Evolutionary conservation across 1,140 invertebrate species (phyloP), one percentile per base, ranked within the genome.

Genomic region (Cotesia vestalis): DNA sequence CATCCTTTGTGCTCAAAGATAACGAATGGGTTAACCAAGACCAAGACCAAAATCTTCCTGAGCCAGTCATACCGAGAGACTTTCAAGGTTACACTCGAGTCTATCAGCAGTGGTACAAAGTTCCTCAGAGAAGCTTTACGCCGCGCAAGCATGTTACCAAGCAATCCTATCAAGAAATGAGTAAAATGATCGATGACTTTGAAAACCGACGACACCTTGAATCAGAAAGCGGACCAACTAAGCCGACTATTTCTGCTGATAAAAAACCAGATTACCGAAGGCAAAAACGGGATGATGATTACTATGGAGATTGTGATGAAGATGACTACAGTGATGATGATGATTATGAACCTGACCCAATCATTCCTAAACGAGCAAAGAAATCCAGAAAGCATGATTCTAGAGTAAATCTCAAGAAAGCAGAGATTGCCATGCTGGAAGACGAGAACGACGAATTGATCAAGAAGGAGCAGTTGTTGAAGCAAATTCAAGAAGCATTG

Each of bases 11-110:
- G 11, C 66, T 76, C 4, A 59, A 53, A 14, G 6, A 63, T 36
- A 38, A 69, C 4, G 75, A 76, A 20, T 76, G 75, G 75, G 20
- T 51, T 20, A 55, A 72, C 62, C 63, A 69, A 9, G 69, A 72
- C 4, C 4, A 46, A 46, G 6, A 6, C 40, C 2, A 2, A 46
- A 46, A 9, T 8, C 40, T 27, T 27, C 2, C 27, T 27, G 34
- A 69, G 11, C 66, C 69, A 4, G 35, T 63, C 12, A 38, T 52
- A 2, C 17, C 73, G 5, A 6, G 1, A 3, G 8, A 46, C 5
- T 46, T 46, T 46, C 40, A 11, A 9, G 40, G 40, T 6, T 46
- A 46, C 8, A 46, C 40, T 46, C 40, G 40, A 46, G 40, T 46
- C 40, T 46, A 46, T 46, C 40, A 46, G 5, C 40, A 11, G 2